Base-by-base conservation (phyloP, 1,140 invertebrate species). In the Heterodera carotae region DNA sequence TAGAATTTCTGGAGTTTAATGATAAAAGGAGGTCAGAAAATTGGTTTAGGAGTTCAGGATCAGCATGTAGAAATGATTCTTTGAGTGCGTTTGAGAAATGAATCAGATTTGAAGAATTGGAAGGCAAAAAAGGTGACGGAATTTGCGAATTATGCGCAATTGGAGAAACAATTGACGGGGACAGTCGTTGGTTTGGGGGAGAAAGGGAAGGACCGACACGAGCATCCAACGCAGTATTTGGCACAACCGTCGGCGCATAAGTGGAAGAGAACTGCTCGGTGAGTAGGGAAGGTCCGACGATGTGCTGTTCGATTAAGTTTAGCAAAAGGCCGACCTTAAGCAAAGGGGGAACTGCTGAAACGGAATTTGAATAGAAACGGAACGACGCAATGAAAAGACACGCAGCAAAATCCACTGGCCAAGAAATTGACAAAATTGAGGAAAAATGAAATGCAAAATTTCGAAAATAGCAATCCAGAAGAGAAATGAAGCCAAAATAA, bases 231-330 rank as follows among this genome's bases (percentile, higher is more conserved):
- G 59, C 22, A 18, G 22, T 6, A 25, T n/a, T 62, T 62, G 59
- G 59, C 18, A 62, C 15, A 18, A 62, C 29, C 29, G 59, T 62
- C n/a, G 59, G 4, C 59, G 59, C 15, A 4, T 6, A 62, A 4
- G 59, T 18, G 59, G 59, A 25, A n/a, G 59, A 62, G 18, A 18
- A 62, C 59, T n/a, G n/a, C n/a, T n/a, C n/a, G n/a, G n/a, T n/a
- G 22, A 62, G 15, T 29, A 6, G 59, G 4, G 18, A 62, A 18
- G 15, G 59, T 18, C 59, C n/a, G 29, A 22, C 29, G 59, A 62
- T n/a, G 59, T 62, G 59, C 15, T 62, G 59, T 29, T 62, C 59
- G 59, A 62, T 29, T 29, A 62, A 29, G 29, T 62, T 29, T 62
- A 62, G 22, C 59, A 62, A 29, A 29, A 29, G 3, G 59, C 59